phyloP scores from a whole-genome alignment of 2,797 vertebrate genomes.

The Crypturellus tataupa region DNA sequence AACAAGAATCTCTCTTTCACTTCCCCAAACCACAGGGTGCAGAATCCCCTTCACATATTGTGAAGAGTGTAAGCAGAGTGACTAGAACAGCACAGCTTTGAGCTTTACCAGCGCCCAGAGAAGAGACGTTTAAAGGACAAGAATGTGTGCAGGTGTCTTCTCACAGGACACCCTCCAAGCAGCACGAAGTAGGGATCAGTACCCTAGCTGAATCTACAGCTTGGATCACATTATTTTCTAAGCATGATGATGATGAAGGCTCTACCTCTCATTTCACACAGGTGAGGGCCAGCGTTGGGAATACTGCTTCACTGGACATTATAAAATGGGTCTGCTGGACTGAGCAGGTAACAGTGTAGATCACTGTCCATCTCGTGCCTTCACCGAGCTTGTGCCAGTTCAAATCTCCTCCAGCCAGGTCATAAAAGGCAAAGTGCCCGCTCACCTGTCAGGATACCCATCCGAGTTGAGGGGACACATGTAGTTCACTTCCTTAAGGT shows the following conservation, averaged over 20 bases:
- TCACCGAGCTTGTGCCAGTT: neutral
- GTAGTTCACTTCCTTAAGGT: constrained; percentile 99
- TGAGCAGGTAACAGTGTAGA: neutral
- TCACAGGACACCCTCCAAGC: neutral
- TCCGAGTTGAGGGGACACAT: constrained; percentile 99
- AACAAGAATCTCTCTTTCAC: neutral
- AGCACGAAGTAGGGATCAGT: neutral
- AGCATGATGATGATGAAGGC: no score
- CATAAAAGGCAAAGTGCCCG: neutral
- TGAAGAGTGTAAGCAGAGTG: neutral
- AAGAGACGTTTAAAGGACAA: neutral
- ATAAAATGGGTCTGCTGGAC: neutral
- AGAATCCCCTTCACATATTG: neutral
- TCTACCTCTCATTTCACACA: neutral
- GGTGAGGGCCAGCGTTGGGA: no score
- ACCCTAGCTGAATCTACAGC: neutral
- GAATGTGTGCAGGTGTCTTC: neutral
- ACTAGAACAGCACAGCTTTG: neutral
- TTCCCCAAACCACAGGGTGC: neutral
- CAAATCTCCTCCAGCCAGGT: fast-evolving
- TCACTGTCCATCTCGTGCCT: no score
- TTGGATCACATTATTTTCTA: neutral
- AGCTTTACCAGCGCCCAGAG: neutral
- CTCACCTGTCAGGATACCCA: constrained; percentile 96
- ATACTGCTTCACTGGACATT: neutral